Conservation (phyloP, 2,113 vertebrate species). For the Spea bombifrons region DNA sequence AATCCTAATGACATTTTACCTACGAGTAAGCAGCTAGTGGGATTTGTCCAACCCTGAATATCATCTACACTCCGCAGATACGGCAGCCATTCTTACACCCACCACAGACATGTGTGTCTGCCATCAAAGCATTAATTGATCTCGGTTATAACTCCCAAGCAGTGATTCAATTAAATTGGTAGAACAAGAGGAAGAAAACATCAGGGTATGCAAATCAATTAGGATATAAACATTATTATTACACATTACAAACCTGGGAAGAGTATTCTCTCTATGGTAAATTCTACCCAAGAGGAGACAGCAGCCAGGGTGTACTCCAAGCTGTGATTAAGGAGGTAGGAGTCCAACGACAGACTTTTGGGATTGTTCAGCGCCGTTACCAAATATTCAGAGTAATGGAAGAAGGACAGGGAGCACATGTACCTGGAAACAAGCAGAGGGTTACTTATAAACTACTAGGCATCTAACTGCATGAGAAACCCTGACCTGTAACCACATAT, state of each 20-base stretch:
- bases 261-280: constrained; percentile 84
- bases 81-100: too few species aligned
- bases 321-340: constrained; percentile 96
- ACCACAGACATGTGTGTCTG: too few species aligned
- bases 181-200: too few species aligned
- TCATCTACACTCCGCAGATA: too few species aligned
- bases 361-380: constrained; percentile 96
- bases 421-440: constrained; percentile 71
- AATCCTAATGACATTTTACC: too few species aligned
- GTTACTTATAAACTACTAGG: background rate
- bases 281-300: constrained; percentile 92
- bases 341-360: constrained; percentile 89
- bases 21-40: too few species aligned
- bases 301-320: constrained; percentile 91
- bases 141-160: too few species aligned
- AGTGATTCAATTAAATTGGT: too few species aligned
- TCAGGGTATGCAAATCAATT: too few species aligned
- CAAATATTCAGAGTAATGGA: constrained; percentile 96
- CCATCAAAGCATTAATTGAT: too few species aligned
- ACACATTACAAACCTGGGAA: constrained; percentile 76
- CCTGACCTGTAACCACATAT: background rate
- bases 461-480: background rate
- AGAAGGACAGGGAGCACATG: constrained; percentile 89
- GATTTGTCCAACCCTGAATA: too few species aligned
- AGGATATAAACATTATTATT: too few species aligned